phyloP scores from a whole-genome alignment of 1,140 invertebrate genomes.

The Hyles vespertilio region DNA sequence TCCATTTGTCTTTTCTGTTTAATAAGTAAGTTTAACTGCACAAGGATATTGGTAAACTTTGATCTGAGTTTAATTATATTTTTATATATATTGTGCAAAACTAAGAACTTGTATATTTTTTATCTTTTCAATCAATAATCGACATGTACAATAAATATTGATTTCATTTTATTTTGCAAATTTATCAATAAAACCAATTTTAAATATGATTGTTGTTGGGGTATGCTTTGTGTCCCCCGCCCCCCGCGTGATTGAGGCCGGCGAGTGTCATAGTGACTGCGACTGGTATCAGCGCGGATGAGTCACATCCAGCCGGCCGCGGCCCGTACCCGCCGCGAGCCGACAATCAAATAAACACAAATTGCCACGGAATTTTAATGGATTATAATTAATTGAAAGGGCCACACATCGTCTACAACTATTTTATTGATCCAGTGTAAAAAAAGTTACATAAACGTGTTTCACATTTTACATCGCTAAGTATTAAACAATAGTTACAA shows the following conservation, averaged over 20 bases:
- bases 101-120: constrained; percentile 69
- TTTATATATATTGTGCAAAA: constrained; percentile 71
- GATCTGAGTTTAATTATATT: constrained; percentile 74
- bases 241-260: constrained; percentile 13
- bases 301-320: constrained; percentile 37
- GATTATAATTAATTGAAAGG: constrained; percentile 69
- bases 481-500: constrained; percentile 32
- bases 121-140: constrained; percentile 73
- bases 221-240: constrained; percentile 42
- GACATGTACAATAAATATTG: constrained; percentile 71
- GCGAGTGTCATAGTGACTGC: neutral
- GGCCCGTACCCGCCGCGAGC: constrained; percentile 22
- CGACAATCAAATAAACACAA: constrained; percentile 38
- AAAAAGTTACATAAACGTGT: constrained; percentile 64
- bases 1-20: constrained; percentile 60
- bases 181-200: constrained; percentile 75
- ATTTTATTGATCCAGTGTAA: constrained; percentile 63
- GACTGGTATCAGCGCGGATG: constrained; percentile 24
- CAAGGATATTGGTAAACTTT: constrained; percentile 74
- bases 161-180: constrained; percentile 70
- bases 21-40: constrained; percentile 65
- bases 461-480: constrained; percentile 29
- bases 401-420: constrained; percentile 55
- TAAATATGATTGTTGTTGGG: constrained; percentile 56
- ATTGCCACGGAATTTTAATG: constrained; percentile 65